Percentiles rank a stretch among this genome's conserved stretches.
These are phyloP conservation scores for Drosophila ustulata DNA, from an alignment of 2,888 invertebrate species.

Conservation along the genomic window DNA sequence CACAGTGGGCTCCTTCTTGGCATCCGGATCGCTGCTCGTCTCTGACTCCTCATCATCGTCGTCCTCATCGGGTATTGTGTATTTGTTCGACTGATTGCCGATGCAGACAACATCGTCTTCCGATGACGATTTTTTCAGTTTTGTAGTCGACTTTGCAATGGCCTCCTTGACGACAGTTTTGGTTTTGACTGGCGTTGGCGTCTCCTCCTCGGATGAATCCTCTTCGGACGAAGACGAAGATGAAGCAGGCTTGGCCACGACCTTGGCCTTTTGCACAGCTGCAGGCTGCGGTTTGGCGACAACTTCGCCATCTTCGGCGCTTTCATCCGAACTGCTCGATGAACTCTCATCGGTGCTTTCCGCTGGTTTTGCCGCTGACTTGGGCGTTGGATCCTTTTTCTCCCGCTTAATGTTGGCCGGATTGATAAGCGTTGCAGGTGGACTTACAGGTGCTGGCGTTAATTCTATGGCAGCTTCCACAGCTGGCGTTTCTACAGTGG, in stretches of 20 bases:
- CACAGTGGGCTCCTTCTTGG: not conserved
- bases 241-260: slow-evolving; percentile 23
- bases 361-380: slow-evolving; percentile 1
- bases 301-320: slow-evolving; percentile 52
- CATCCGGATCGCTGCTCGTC: slow-evolving; percentile 27
- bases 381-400: slow-evolving; percentile 28
- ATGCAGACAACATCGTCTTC: slow-evolving; percentile 83
- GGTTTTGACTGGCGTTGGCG: slow-evolving; percentile 20
- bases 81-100: slow-evolving; percentile 69
- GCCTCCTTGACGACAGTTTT: slow-evolving; percentile 35
- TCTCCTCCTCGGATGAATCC: slow-evolving; percentile 50
- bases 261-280: not conserved
- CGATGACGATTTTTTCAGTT: slow-evolving; percentile 16
- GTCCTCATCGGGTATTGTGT: slow-evolving; percentile 70
- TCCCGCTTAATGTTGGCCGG: slow-evolving; percentile 61
- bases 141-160: slow-evolving; percentile 32
- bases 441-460: not conserved
- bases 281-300: slow-evolving; percentile 6
- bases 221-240: slow-evolving; percentile 52
- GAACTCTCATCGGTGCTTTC: slow-evolving; percentile 51
- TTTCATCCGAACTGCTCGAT: slow-evolving; percentile 55
- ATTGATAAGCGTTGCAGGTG: slow-evolving; percentile 24
- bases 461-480: not conserved
- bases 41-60: slow-evolving; percentile 27
- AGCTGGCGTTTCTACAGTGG: slow-evolving; percentile 1